Percentiles rank a stretch among this genome's conserved stretches.
Evolutionary conservation across 2,888 invertebrate genomes (phyloP).

Genomic region (Criorhina ranunculi): DNA sequence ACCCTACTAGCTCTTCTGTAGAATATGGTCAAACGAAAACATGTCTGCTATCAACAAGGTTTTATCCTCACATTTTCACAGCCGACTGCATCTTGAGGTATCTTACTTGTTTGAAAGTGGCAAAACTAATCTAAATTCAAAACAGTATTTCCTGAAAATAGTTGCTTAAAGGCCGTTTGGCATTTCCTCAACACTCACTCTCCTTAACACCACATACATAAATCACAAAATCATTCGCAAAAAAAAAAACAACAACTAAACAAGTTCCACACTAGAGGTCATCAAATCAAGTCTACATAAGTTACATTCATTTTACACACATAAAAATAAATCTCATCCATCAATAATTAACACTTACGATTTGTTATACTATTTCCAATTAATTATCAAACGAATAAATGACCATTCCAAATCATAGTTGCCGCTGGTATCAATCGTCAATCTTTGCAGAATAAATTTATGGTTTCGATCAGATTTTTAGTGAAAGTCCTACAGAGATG

Average conservation of each 20-base stretch:
- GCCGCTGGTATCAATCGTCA: background rate
- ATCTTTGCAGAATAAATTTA: background rate
- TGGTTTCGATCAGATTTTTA: background rate
- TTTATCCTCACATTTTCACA: no score
- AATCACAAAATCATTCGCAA: no score
- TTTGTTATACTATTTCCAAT: background rate
- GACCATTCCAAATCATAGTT: background rate
- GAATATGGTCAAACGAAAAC: no score
- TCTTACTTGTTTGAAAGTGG: no score
- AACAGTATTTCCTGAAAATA: no score
- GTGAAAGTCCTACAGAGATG: slow-evolving; percentile 6
- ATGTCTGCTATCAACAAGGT: no score
- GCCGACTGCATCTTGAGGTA: no score
- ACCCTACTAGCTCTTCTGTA: no score
- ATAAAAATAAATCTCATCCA: background rate
- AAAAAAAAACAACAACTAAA: background rate
- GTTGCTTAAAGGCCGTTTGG: no score
- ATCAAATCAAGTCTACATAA: background rate
- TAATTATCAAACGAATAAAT: background rate
- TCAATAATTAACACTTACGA: background rate
- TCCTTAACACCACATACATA: no score
- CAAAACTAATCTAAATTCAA: no score
- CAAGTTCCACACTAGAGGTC: slow-evolving; percentile 2
- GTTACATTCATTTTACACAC: background rate
- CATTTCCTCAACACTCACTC: no score